Evolutionary conservation across 2,797 vertebrate genomes (phyloP).

Genomic region (Centropyge bicolor): DNA sequence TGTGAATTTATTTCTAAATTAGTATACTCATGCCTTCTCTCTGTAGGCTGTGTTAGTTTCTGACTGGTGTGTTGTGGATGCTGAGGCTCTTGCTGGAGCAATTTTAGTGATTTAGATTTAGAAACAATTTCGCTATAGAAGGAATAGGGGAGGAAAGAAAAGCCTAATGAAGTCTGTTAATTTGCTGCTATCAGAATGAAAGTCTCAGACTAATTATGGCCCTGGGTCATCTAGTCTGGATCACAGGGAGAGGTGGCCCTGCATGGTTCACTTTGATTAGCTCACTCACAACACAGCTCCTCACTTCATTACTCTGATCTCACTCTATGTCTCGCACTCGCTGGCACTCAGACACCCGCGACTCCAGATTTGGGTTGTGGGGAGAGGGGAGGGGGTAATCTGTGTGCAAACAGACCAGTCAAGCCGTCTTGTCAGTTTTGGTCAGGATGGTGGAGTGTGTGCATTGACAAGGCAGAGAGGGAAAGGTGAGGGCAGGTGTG

Average conservation of each 20-base stretch:
- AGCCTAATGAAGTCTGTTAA: conserved; percentile 81
- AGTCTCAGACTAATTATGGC: conserved; percentile 82
- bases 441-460: conserved; percentile 28
- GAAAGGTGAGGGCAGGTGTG: conserved; percentile 50
- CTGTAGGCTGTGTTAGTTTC: conserved; percentile 16
- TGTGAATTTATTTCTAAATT: conserved; percentile 39
- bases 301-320: conserved; percentile 79
- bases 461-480: conserved; percentile 36
- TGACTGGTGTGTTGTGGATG: conserved; percentile 10
- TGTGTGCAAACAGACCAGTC: conserved; percentile 55
- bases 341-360: conserved; percentile 31
- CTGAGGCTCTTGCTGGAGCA: conserved; percentile 30
- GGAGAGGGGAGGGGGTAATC: background rate
- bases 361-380: background rate
- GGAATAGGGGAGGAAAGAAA: conserved; percentile 49
- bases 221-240: conserved; percentile 80
- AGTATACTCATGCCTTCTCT: conserved; percentile 7
- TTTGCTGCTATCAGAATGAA: conserved; percentile 82
- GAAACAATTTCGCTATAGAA: conserved; percentile 48
- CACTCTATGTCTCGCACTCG: conserved; percentile 46
- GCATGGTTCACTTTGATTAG: conserved; percentile 81
- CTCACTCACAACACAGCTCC: conserved; percentile 72
- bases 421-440: conserved; percentile 34
- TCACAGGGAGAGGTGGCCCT: conserved; percentile 81
- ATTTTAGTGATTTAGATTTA: conserved; percentile 45